Base-by-base conservation (phyloP, 2,797 vertebrate species). In the Neomorphus geoffroyi region DNA sequence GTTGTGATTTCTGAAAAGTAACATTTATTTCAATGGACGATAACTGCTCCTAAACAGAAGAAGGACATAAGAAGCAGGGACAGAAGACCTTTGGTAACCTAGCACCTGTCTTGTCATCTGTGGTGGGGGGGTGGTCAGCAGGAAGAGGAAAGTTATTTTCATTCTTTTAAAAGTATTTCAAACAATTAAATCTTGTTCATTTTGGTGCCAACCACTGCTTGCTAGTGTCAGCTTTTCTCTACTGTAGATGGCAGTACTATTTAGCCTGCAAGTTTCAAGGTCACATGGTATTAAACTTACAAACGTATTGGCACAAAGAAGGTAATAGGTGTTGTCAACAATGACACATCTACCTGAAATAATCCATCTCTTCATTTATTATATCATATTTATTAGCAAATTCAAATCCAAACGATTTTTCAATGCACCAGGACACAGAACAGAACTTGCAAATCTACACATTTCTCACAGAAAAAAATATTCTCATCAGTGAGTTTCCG, bases 91-190 rank as follows among this genome's bases (percentile, higher is more conserved):
- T 70, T 57, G 70, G 24, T 39, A 73, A 48, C 48, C 43, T 77
- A 62, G 22, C 0, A 0, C 30, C 41, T 90, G 17, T n/a, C 75
- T 53, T 69, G 10, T 41, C 3, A 11, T 4, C 35, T 27, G 62
- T 28, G 45, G 0, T 0, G 5, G 45, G 0, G 0, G 5, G 15
- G n/a, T n/a, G n/a, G n/a, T n/a, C n/a, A n/a, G n/a, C n/a, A 16
- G 18, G 37, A n/a, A 60, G 61, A 28, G 16, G 37, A 30, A 64
- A 9, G 13, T 13, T 19, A 51, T 32, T 45, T 53, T 77, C 60
- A 67, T 91, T 92, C 28, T 32, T 71, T 80, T 61, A 48, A 12
- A 70, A 39, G 14, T 60, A 83, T 67, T 86, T 66, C 6, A 50
- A 78, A n/a, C 64, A 43, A 60, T 41, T 32, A 80, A 67, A 66